These are phyloP conservation scores for Bombus superbus DNA, from an alignment of 1,140 invertebrate species.

Conservation along the genomic window DNA sequence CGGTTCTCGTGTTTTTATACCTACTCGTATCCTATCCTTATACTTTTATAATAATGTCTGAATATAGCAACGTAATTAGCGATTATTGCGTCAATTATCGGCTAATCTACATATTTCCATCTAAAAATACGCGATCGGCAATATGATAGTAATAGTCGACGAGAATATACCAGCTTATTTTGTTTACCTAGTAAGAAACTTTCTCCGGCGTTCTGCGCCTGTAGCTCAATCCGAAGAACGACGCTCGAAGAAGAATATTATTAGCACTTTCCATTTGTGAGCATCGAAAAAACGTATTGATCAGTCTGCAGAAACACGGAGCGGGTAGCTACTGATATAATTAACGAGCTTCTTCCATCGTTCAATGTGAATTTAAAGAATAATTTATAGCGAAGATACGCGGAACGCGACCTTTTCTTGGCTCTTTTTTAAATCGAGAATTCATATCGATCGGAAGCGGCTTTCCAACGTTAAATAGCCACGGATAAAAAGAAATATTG, in stretches of 20 bases:
- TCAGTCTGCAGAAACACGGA: neutral
- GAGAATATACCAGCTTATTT: neutral
- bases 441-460: neutral
- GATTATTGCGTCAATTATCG: neutral
- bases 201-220: neutral
- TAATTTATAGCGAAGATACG: neutral
- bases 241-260: slow-evolving; percentile 9
- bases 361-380: neutral
- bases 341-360: neutral
- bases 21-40: neutral
- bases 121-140: neutral
- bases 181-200: neutral
- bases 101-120: neutral
- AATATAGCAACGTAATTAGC: neutral
- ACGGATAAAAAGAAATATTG: neutral
- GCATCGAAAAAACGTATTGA: neutral
- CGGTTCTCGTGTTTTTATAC: neutral
- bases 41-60: neutral
- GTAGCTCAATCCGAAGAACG: slow-evolving; percentile 1
- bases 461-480: neutral
- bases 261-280: slow-evolving; percentile 4
- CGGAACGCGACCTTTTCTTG: neutral
- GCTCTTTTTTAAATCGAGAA: neutral
- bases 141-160: neutral
- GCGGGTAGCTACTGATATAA: neutral